Evolutionary conservation across 2,113 vertebrate genomes (phyloP).

Genomic region (Acanthochromis polyacanthus): DNA sequence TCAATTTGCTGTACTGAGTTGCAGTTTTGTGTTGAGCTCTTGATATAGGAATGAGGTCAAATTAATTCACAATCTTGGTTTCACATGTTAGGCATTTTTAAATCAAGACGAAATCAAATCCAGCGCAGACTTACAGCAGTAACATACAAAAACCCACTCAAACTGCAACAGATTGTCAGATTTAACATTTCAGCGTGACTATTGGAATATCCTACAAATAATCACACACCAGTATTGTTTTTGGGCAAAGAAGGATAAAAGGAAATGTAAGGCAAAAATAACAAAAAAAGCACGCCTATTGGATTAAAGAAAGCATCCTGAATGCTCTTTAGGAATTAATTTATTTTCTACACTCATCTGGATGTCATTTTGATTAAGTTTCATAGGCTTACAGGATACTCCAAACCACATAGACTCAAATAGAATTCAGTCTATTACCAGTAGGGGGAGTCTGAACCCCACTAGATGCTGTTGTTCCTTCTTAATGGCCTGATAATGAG

Average conservation of each 20-base stretch:
- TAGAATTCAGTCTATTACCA: conserved; percentile 40
- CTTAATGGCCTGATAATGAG: conserved; percentile 42
- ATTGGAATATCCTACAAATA: neutral
- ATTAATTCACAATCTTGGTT: neutral
- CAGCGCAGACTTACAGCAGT: neutral
- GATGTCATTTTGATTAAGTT: neutral
- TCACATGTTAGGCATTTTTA: neutral
- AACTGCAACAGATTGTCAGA: neutral
- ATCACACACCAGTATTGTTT: neutral
- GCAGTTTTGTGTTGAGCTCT: conserved; percentile 3
- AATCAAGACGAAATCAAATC: neutral
- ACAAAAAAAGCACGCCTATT: neutral
- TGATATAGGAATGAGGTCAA: neutral
- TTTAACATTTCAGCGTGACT: neutral
- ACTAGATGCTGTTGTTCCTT: conserved; percentile 13
- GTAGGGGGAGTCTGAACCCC: conserved; percentile 60
- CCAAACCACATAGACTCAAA: neutral
- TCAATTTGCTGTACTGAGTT: neutral
- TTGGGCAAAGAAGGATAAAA: no score
- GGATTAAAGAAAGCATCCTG: no score
- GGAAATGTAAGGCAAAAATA: neutral
- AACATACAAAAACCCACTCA: neutral
- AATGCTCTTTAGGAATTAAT: no score
- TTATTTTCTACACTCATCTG: neutral
- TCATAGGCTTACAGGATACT: neutral